Evolutionary conservation across 2,113 vertebrate species (phyloP).

Genomic region (Campylomormyrus numenius): DNA sequence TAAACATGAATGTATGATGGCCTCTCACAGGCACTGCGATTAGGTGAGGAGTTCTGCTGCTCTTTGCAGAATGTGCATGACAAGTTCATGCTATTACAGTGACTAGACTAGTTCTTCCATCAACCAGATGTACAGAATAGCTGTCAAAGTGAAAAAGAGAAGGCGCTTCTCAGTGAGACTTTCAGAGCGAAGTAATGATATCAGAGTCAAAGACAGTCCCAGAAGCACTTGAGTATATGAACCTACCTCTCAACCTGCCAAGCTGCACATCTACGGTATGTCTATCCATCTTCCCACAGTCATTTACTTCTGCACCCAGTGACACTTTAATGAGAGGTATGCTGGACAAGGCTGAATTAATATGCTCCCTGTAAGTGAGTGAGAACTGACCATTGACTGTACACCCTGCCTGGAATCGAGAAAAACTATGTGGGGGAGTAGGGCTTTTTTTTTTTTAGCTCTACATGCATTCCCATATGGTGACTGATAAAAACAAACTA

Average conservation of each 20-base stretch:
- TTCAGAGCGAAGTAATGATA: neutral
- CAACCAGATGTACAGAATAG: neutral
- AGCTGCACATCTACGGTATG: neutral
- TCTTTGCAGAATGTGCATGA: neutral
- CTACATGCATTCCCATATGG: neutral
- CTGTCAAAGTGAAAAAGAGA: conserved; percentile 2
- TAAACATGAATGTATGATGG: neutral
- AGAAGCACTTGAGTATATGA: conserved; percentile 2
- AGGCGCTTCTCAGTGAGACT: neutral
- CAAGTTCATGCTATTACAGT: neutral
- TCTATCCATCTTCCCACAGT: neutral
- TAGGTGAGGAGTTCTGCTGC: neutral
- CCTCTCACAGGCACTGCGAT: neutral
- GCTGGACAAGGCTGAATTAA: neutral
- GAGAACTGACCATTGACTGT: neutral
- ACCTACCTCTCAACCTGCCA: neutral
- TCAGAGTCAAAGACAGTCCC: conserved; percentile 2
- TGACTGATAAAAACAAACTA: neutral
- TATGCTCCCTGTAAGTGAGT: neutral
- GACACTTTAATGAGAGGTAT: neutral
- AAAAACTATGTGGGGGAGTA: neutral
- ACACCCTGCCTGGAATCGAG: neutral
- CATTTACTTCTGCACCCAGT: neutral
- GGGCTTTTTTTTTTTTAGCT: neutral
- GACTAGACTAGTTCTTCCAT: neutral